Percentiles rank a stretch among this genome's conserved stretches.
Conservation (phyloP, 2,113 vertebrate genomes). For the Plotosus lineatus region DNA sequence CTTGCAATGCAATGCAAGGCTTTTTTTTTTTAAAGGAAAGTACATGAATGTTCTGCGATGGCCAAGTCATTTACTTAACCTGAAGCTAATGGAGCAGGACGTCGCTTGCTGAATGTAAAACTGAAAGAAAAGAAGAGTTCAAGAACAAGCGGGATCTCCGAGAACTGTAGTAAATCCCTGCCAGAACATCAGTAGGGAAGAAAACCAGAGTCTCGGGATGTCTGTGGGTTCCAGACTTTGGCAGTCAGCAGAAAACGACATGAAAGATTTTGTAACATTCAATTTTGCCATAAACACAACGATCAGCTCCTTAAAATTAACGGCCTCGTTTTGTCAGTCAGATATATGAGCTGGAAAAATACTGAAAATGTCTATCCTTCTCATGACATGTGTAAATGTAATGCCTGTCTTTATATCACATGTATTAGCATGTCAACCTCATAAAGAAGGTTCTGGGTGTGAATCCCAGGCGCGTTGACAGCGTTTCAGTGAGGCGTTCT, state of each 20-base stretch:
- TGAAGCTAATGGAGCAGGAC: not conserved
- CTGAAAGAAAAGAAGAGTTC: not conserved
- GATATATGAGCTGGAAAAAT: not conserved
- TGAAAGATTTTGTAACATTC: not conserved
- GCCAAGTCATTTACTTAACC: not conserved
- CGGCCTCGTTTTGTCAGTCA: not conserved
- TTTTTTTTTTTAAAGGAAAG: not conserved
- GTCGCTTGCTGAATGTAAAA: not conserved
- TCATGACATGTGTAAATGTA: too few species aligned
- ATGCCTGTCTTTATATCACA: too few species aligned
- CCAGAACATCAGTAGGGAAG: not conserved
- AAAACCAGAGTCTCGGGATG: not conserved
- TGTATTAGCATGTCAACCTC: too few species aligned
- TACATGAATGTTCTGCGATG: not conserved
- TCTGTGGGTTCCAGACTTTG: not conserved
- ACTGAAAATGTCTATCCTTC: not conserved
- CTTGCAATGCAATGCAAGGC: not conserved
- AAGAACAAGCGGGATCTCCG: not conserved
- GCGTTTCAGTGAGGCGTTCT: too few species aligned
- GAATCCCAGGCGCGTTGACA: too few species aligned
- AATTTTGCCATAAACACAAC: not conserved
- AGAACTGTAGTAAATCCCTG: not conserved
- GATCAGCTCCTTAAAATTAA: not conserved
- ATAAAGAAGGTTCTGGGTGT: too few species aligned
- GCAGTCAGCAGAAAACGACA: not conserved